phyloP scores from a whole-genome alignment of 1,140 invertebrate species.

The Monomorium pharaonis region DNA sequence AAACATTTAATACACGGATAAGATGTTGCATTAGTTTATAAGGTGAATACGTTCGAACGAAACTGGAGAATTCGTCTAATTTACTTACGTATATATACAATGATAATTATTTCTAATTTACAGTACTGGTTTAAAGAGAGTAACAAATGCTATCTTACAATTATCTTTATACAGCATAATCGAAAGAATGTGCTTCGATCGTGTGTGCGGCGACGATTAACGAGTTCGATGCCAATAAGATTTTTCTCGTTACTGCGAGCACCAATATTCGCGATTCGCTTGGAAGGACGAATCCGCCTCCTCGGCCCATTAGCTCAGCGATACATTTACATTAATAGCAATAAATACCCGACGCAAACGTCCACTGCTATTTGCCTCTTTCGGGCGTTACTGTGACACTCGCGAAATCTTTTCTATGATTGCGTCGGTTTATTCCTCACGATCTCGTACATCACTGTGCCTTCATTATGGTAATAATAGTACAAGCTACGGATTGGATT shows the following conservation, averaged over 20 bases:
- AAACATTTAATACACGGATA: slow-evolving; percentile 75
- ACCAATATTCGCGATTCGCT: slow-evolving; percentile 49
- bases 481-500: slow-evolving; percentile 67
- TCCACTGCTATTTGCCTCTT: slow-evolving; percentile 34
- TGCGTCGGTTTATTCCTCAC: slow-evolving; percentile 41
- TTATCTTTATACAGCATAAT: slow-evolving; percentile 73
- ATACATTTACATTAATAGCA: slow-evolving; percentile 54
- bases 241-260: slow-evolving; percentile 48
- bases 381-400: slow-evolving; percentile 25
- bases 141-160: slow-evolving; percentile 85
- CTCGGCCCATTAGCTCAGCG: slow-evolving; percentile 45
- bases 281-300: slow-evolving; percentile 2
- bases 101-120: slow-evolving; percentile 78
- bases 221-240: slow-evolving; percentile 41
- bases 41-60: slow-evolving; percentile 70
- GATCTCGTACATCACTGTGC: slow-evolving; percentile 21
- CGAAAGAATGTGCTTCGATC: slow-evolving; percentile 46
- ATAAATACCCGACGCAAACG: slow-evolving; percentile 55
- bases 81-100: slow-evolving; percentile 78
- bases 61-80: slow-evolving; percentile 64
- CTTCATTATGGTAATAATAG: slow-evolving; percentile 38
- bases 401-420: slow-evolving; percentile 10
- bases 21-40: slow-evolving; percentile 73
- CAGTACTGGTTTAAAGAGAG: slow-evolving; percentile 81
- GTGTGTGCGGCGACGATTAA: slow-evolving; percentile 37